Base-by-base conservation (phyloP, 2,888 invertebrate genomes). In the Ectemnius continuus region DNA sequence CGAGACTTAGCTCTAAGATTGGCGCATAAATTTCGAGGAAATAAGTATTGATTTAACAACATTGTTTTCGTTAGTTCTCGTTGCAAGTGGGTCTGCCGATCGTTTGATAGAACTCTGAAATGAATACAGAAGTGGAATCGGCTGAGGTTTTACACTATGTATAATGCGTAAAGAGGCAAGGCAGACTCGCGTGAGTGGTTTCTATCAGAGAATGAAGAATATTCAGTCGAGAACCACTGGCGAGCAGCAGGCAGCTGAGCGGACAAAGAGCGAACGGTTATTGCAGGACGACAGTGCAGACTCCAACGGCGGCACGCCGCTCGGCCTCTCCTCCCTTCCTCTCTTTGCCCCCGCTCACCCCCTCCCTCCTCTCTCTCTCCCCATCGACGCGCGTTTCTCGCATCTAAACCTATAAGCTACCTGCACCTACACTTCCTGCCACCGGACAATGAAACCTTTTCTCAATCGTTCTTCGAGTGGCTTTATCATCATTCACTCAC, bases 261-360 rank as follows among this genome's bases (percentile, higher is more conserved):
- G 89, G 88, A 90, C 89, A 90, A 90, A 90, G 90, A 90, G 88
- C 86, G 86, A 89, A 89, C 87, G 88, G 89, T 89, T 87, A 88
- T 88, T 89, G 87, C 89, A 88, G 88, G 85, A 84, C 86, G 87
- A 88, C 87, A 86, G 80, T 76, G 80, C 80, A 82, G 82, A 80
- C 78, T 78, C 83, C 78, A 82, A 81, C 79, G 78, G 78, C 82
- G 79, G 76, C 80, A 76, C 80, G 76, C 75, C 71, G 73, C 62
- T 73, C 72, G 70, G 76, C 76, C 79, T 66, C 75, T 73, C 66
- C 77, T 78, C 74, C 47, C 36, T 20, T 23, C 18, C 45, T 47
- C 16, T 52, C 63, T 20, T 79, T 65, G 62, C 62, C 60, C 69
- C 77, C 74, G 67, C 70, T 63, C 70, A 77, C 75, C 62, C 57